Conservation (phyloP, 37 sponge, comb jelly and placozoan species). For the Hormiphora californensis region DNA sequence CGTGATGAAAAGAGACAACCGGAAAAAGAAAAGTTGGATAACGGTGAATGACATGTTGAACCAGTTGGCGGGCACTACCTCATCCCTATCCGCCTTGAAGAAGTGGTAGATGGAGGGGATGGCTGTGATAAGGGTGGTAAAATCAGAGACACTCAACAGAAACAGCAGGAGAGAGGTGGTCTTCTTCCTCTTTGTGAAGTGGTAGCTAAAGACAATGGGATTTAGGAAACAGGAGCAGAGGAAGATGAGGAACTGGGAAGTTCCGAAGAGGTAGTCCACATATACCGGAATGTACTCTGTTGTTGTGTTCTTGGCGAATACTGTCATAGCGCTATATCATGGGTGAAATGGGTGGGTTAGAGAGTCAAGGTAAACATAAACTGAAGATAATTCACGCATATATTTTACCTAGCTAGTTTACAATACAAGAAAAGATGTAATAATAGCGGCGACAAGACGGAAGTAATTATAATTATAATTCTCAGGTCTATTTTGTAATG, state of each 20-base stretch:
- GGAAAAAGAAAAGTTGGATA: constrained; percentile 2
- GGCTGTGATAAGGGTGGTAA: neutral
- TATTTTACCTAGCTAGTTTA: no score
- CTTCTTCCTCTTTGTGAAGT: constrained; percentile 22
- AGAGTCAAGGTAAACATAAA: no score
- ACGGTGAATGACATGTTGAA: neutral
- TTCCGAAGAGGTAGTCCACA: constrained; percentile 4
- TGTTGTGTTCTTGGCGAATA: no score
- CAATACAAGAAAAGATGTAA: no score
- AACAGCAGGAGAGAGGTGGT: neutral
- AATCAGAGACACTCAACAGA: neutral
- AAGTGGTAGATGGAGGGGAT: constrained; percentile 24
- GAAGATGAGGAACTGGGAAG: neutral
- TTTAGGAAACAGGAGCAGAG: neutral
- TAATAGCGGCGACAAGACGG: no score
- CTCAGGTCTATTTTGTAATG: no score
- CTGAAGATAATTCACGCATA: no score
- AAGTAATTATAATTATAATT: no score
- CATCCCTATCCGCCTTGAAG: neutral
- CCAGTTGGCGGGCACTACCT: neutral
- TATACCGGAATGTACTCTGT: no score
- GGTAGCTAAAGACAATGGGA: constrained; percentile 24
- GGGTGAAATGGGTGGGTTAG: no score
- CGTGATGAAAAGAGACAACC: constrained; percentile 29
- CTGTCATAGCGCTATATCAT: no score